These are phyloP conservation scores for Raja brachyura DNA, from an alignment of 2,113 vertebrate species.

Conservation along the genomic window DNA sequence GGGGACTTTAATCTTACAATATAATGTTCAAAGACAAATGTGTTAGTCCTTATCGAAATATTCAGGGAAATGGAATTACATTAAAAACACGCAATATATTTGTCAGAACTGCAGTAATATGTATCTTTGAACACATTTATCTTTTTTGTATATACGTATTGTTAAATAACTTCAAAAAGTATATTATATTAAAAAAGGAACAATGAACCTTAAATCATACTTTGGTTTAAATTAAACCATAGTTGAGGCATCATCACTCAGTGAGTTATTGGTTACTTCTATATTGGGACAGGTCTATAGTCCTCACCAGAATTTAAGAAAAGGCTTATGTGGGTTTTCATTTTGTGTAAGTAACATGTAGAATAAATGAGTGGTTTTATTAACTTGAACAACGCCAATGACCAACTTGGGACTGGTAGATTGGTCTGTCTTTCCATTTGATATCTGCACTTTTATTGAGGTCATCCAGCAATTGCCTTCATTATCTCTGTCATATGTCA, in stretches of 20 bases:
- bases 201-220: neutral
- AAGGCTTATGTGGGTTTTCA: neutral
- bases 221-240: neutral
- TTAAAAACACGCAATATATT: neutral
- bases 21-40: neutral
- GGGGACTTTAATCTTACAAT: neutral
- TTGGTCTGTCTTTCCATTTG: neutral
- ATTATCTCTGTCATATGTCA: too few species aligned
- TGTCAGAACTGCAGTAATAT: neutral
- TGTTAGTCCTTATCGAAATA: neutral
- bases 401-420: neutral
- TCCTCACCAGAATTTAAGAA: neutral
- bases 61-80: neutral
- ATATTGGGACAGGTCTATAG: neutral
- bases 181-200: neutral
- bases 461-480: neutral
- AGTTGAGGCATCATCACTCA: neutral
- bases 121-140: too few species aligned
- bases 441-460: neutral
- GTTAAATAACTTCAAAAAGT: neutral
- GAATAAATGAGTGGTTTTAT: neutral
- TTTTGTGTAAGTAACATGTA: neutral
- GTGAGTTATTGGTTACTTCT: too few species aligned
- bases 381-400: neutral
- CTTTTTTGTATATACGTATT: too few species aligned